Evolutionary conservation across 1,140 invertebrate genomes (phyloP).

Genomic region (Apocrypta bakeri): DNA sequence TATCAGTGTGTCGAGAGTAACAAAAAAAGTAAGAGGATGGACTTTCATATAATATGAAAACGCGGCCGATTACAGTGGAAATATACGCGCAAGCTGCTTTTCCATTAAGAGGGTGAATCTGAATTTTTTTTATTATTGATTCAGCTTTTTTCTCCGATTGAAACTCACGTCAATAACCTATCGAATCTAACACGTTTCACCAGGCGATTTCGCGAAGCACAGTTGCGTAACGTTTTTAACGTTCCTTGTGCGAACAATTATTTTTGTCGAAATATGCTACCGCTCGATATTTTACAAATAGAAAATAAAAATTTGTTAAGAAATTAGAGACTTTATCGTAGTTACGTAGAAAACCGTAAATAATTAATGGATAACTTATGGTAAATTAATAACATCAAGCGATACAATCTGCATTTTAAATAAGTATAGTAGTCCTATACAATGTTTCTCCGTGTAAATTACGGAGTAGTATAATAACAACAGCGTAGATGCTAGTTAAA

Average conservation of each 20-base stretch:
- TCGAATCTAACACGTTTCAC: not conserved
- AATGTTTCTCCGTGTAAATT: not conserved
- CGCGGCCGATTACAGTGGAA: not conserved
- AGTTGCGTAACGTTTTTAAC: too few relatives aligned
- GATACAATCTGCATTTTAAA: not conserved
- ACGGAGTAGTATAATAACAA: not conserved
- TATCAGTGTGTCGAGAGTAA: not conserved
- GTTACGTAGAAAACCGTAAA: too few relatives aligned
- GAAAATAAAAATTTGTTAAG: not conserved
- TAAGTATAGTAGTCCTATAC: not conserved
- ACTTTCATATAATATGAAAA: not conserved
- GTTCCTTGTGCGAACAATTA: too few relatives aligned
- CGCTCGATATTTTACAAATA: too few relatives aligned
- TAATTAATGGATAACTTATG: not conserved
- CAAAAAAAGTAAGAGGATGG: not conserved
- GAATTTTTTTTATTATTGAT: not conserved
- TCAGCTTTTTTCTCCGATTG: not conserved
- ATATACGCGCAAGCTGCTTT: not conserved
- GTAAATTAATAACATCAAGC: not conserved
- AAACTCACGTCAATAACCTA: not conserved
- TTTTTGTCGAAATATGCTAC: too few relatives aligned
- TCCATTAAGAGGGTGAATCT: not conserved
- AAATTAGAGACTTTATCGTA: too few relatives aligned
- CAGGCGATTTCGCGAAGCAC: too few relatives aligned
- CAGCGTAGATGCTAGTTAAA: not conserved